Percentiles rank a stretch among this genome's conserved stretches.
Evolutionary conservation across 2,797 vertebrate species (phyloP).

Genomic region (Synanceia verrucosa): DNA sequence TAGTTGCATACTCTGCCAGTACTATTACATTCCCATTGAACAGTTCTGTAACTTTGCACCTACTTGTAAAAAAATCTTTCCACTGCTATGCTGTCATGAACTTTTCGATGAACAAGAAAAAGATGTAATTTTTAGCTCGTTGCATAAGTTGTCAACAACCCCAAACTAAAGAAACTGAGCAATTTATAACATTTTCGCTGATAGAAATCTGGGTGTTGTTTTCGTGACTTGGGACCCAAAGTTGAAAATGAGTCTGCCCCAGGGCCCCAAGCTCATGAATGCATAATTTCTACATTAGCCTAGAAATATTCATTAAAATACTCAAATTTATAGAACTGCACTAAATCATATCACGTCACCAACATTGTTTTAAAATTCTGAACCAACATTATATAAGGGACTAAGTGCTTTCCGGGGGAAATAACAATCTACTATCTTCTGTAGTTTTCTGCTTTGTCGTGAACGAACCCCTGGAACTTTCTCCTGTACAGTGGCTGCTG

Average conservation of each 20-base stretch:
- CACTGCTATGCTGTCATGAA: background rate
- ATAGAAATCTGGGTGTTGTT: background rate
- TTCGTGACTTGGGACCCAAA: background rate
- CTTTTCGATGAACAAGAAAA: background rate
- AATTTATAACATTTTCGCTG: background rate
- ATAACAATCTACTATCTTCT: background rate
- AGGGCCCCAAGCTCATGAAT: conserved; percentile 3
- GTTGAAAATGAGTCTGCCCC: background rate
- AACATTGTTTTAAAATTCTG: background rate
- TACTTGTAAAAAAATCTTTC: background rate
- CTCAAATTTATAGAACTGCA: background rate
- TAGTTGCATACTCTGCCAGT: background rate
- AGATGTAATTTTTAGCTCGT: background rate
- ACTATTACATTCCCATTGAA: background rate
- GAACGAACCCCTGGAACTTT: background rate
- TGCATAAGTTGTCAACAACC: background rate
- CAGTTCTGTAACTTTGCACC: background rate
- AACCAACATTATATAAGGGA: background rate
- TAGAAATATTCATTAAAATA: background rate
- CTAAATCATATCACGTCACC: background rate
- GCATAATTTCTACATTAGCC: conserved; percentile 6
- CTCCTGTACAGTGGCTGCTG: background rate
- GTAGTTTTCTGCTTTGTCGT: background rate
- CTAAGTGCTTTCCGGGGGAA: background rate
- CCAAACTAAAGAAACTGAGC: background rate